A percentile compares a stretch with the other conserved stretches of the same genome.
These are phyloP conservation scores for Lepidocyrtoides sp. DNA, from an alignment of 2,888 invertebrate species.

Conservation along the genomic window DNA sequence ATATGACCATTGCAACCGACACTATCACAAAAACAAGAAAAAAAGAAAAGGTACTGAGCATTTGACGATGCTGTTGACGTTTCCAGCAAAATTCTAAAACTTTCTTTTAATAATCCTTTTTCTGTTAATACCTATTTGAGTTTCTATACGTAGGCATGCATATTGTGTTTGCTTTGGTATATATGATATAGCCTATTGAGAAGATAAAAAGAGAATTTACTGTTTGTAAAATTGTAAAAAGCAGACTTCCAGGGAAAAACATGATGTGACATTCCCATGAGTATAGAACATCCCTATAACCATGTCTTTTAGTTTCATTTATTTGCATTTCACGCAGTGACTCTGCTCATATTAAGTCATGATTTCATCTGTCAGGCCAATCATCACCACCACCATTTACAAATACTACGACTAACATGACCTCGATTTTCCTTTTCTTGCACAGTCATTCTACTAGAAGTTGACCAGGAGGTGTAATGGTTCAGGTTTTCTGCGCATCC, in stretches of 20 bases:
- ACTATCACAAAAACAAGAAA: neutral
- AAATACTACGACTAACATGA: neutral
- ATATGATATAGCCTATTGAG: neutral
- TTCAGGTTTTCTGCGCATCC: neutral
- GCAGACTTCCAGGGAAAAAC: neutral
- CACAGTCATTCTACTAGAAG: neutral
- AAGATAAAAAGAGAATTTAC: neutral
- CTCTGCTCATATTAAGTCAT: neutral
- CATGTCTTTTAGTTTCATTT: neutral
- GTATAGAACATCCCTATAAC: neutral
- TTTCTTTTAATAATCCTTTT: neutral
- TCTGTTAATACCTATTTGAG: neutral
- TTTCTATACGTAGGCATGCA: too few species aligned
- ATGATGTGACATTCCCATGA: neutral
- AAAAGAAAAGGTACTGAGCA: constrained; percentile 11
- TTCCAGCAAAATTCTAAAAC: neutral
- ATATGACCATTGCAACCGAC: neutral
- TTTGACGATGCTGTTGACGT: constrained; percentile 25
- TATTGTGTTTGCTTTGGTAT: too few species aligned
- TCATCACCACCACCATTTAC: constrained; percentile 4
- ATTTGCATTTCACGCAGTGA: neutral
- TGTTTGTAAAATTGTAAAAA: neutral
- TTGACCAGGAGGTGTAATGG: neutral
- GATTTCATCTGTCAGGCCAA: neutral
- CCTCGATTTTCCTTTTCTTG: constrained; percentile 12